A percentile compares a stretch with the other conserved stretches of the same genome.
Evolutionary conservation across 2,797 vertebrate species (phyloP).

Genomic region (Cirrhinus mrigala): DNA sequence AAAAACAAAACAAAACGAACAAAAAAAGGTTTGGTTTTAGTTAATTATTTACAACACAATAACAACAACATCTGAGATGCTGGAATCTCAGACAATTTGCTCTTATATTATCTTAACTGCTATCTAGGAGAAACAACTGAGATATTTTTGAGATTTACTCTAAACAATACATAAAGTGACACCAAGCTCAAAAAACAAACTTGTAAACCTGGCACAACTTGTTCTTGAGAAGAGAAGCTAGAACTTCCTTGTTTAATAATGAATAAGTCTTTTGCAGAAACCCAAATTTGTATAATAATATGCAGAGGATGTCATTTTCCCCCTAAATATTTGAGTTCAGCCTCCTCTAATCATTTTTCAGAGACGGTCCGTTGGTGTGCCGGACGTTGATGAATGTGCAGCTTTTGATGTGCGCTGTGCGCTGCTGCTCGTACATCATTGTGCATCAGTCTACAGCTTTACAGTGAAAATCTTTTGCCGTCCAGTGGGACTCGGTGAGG

Average conservation of each 20-base stretch:
- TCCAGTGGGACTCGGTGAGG: constrained; percentile 3
- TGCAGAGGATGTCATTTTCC: neutral
- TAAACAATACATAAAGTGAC: neutral
- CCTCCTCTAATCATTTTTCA: neutral
- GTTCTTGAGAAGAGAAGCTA: neutral
- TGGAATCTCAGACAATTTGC: neutral
- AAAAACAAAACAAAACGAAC: neutral
- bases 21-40: neutral
- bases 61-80: neutral
- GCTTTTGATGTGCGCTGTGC: constrained; percentile 6
- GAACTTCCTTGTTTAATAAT: neutral
- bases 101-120: neutral
- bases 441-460: constrained; percentile 43
- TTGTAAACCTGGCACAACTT: no score
- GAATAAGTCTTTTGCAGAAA: neutral
- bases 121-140: neutral
- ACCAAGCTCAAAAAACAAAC: neutral
- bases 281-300: constrained; percentile 1
- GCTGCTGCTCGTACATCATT: constrained; percentile 12
- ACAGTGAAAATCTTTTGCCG: neutral
- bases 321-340: neutral
- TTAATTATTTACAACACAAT: neutral
- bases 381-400: constrained; percentile 27
- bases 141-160: neutral
- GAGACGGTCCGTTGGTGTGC: neutral